Conservation (phyloP, 1,140 invertebrate genomes). For the Trichogramma pretiosum region DNA sequence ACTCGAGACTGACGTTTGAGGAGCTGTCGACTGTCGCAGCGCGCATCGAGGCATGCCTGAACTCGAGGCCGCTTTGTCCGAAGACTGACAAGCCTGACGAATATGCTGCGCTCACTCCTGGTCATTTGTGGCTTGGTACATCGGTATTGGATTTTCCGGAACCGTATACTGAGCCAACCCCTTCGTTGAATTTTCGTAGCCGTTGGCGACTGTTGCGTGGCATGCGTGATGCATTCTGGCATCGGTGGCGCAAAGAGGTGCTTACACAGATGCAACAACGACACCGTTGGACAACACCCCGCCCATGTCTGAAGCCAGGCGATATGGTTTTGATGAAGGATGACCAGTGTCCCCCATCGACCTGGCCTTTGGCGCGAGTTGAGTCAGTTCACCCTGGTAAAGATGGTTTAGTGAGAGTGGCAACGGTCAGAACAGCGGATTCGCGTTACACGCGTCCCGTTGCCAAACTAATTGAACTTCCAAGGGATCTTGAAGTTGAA, state of each 20-base stretch:
- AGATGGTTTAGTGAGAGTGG: too few species aligned
- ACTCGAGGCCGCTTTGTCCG: background rate
- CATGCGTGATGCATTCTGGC: conserved; percentile 9
- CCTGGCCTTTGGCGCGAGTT: conserved; percentile 18
- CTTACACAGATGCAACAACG: conserved; percentile 13
- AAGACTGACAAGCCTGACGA: background rate
- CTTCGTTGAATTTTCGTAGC: background rate
- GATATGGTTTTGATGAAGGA: conserved; percentile 18
- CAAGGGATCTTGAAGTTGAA: too few species aligned
- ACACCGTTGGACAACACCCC: conserved; percentile 3
- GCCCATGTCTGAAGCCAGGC: background rate
- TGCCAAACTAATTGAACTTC: too few species aligned
- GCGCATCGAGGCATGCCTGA: too few species aligned
- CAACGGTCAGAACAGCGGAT: too few species aligned
- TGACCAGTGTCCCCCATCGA: conserved; percentile 5
- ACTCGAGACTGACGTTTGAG: conserved; percentile 15
- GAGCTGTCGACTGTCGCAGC: conserved; percentile 12
- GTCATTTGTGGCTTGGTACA: too few species aligned
- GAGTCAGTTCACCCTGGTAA: too few species aligned
- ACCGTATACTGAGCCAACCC: too few species aligned
- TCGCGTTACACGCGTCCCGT: too few species aligned
- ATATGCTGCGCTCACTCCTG: background rate
- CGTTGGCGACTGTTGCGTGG: background rate
- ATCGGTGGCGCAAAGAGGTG: conserved; percentile 11
- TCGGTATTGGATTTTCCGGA: too few species aligned